phyloP scores from a whole-genome alignment of 2,113 vertebrate species.

The Pterophyllum scalare region DNA sequence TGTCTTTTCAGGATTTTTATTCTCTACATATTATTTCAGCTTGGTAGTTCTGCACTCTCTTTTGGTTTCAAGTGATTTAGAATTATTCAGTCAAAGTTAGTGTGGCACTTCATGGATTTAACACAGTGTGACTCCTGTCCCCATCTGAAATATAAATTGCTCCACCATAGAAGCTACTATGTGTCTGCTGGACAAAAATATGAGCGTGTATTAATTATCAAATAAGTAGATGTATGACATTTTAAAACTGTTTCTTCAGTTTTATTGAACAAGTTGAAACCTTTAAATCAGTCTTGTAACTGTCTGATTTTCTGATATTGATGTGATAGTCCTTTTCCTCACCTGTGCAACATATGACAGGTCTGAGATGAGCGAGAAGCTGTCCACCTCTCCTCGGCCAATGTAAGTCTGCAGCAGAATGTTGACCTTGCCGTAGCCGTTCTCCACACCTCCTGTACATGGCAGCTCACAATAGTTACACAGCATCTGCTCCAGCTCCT shows the following conservation, averaged over 20 bases:
- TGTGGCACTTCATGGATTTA: not conserved
- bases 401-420: slow-evolving; percentile 98
- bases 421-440: slow-evolving; percentile 97
- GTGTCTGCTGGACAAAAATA: not conserved
- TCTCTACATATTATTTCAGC: not conserved
- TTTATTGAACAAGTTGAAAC: not conserved
- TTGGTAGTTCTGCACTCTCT: not conserved
- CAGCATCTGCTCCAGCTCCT: slow-evolving; percentile 91
- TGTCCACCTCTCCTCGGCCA: slow-evolving; percentile 94
- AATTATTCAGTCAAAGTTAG: not conserved
- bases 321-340: slow-evolving; percentile 26
- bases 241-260: no score
- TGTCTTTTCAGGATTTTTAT: not conserved
- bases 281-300: not conserved
- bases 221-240: not conserved
- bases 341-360: slow-evolving; percentile 98
- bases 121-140: not conserved
- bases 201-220: not conserved
- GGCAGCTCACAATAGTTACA: slow-evolving; percentile 89
- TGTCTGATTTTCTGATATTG: not conserved
- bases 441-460: slow-evolving; percentile 94
- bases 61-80: not conserved
- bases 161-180: no score
- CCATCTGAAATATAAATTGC: no score
- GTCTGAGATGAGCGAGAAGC: slow-evolving; percentile 98